Evolutionary conservation across 92 coral and sea anemone genomes (phyloP), one percentile per base, ranked within the genome.

Genomic region (Phenganax stokvisi): DNA sequence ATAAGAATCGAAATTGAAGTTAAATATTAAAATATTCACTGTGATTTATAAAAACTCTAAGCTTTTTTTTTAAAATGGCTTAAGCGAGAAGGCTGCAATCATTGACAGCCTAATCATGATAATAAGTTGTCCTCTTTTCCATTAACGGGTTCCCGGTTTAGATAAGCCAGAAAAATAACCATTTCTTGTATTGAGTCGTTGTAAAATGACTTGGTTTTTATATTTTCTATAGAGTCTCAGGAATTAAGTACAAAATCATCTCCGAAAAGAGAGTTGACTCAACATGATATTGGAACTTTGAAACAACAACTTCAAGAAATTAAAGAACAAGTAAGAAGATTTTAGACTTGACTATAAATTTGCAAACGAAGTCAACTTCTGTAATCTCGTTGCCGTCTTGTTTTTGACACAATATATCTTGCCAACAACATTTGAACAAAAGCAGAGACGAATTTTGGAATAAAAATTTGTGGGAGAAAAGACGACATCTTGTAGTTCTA

Each of bases 241-340:
- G 85, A 87, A 0, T 77, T 89, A 20, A 71, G 90, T 6, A 87
- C 88, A 73, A 89, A 88, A 57, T 84, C 89, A 47, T 81, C 93
- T n/a, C 87, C 83, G 54, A 94, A 94, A 77, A 89, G 91, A 80
- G 98, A 94, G 54, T 87, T 94, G 11, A 89, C 86, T 16, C 79
- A 87, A 3, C 97, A 91, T 59, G 98, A 94, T 57, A 86, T 94
- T 56, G 85, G 88, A 15, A 96, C 90, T 56, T 79, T 94, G 54
- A 96, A 94, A 74, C 98, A 94, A 74, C 98, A 94, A 55, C 87
- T 94, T 11, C 98, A 91, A 76, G 98, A 94, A 56, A 90, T 94
- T 71, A 94, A 94, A 77, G 98, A 94, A 77, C 98, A 94, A 92
- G 98, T 94, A 80, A 54, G 73, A 17, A 16, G 2, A 9, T 11